phyloP scores from a whole-genome alignment of 2,113 vertebrate species.

The Oryzias curvinotus region DNA sequence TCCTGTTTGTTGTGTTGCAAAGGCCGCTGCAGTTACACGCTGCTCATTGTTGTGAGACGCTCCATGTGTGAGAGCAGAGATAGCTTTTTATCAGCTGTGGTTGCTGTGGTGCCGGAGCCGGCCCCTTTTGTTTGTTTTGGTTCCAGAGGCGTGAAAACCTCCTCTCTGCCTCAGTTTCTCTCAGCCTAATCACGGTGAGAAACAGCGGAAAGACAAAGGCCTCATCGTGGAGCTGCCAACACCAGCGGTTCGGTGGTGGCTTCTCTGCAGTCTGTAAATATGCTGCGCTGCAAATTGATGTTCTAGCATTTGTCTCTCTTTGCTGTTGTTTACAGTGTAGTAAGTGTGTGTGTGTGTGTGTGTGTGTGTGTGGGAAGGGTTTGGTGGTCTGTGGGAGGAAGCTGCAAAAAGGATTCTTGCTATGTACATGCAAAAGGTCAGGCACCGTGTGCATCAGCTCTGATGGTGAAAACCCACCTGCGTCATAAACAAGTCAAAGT shows the following conservation, averaged over 20 bases:
- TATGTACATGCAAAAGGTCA: slow-evolving; percentile 57
- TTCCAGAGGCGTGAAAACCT: slow-evolving; percentile 60
- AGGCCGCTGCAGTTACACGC: slow-evolving; percentile 4
- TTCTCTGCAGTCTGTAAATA: slow-evolving; percentile 26
- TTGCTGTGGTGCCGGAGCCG: slow-evolving; percentile 36
- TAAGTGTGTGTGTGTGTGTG: slow-evolving; percentile 20
- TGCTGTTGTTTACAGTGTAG: slow-evolving; percentile 17
- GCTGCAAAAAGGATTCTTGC: slow-evolving; percentile 57
- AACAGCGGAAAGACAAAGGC: slow-evolving; percentile 21
- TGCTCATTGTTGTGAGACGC: slow-evolving; percentile 29
- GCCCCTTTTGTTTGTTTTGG: slow-evolving; percentile 64
- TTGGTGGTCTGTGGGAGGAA: slow-evolving; percentile 66
- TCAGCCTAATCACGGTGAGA: slow-evolving; percentile 44
- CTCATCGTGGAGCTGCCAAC: slow-evolving; percentile 39
- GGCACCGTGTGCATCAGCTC: slow-evolving; percentile 46
- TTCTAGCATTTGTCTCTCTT: slow-evolving; percentile 1
- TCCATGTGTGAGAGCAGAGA: slow-evolving; percentile 55
- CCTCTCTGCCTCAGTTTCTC: slow-evolving; percentile 29
- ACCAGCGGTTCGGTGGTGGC: slow-evolving; percentile 45
- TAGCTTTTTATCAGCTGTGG: slow-evolving; percentile 55
- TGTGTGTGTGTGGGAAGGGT: slow-evolving; percentile 52
- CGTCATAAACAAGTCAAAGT: slow-evolving; percentile 51
- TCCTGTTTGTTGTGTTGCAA: slow-evolving; percentile 5
- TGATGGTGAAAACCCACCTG: slow-evolving; percentile 60
- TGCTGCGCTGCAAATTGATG: slow-evolving; percentile 12